Evolutionary conservation across 2,888 invertebrate species (phyloP), one percentile per base, ranked within the genome.

Genomic region (Pristionchus fissidentatus): DNA sequence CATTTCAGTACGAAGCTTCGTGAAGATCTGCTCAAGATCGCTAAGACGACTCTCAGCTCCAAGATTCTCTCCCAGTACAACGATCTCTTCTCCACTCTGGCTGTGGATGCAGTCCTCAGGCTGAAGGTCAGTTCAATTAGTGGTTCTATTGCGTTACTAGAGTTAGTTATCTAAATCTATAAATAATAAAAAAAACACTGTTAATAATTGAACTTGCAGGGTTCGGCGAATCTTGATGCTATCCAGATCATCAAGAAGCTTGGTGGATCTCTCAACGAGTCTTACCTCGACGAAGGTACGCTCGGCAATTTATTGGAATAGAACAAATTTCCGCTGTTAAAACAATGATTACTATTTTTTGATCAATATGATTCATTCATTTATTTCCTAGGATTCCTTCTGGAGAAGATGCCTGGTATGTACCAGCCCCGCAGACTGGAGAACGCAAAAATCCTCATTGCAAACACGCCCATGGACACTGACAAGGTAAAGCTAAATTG

Each of bases 381-480:
- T n/a, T 82, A 83, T 80, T 19, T n/a, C n/a, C n/a, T 87, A 94
- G 94, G 95, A 52, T 99, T 99, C 93, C 94, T 99, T 84, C 93
- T 99, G 87, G 97, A 98, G 93, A 99, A 99, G 93, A 97, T 96
- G 94, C 94, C 97, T 41, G 99, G 99, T 86, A 95, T 99, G 41
- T 97, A 98, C 94, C 99, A 99, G 93, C 99, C 99, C 0, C 97
- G 97, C 94, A 46, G 95, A 89, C 94, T 99, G 88, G 97, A 97
- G 92, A 97, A 99, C 92, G 98, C 98, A 1, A 96, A 95, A 92
- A 98, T 99, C 92, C 95, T 99, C 38, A 97, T 99, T 90, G 98
- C 98, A 19, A 99, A 99, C 93, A 99, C 99, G 15, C 97, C 99
- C 0, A 99, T 99, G 99, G 99, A 99, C 94, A 97, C 98, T 0